Percentiles rank a stretch among this genome's conserved stretches.
Conservation (phyloP, 2,888 invertebrate species). For the Maniola hyperantus region DNA sequence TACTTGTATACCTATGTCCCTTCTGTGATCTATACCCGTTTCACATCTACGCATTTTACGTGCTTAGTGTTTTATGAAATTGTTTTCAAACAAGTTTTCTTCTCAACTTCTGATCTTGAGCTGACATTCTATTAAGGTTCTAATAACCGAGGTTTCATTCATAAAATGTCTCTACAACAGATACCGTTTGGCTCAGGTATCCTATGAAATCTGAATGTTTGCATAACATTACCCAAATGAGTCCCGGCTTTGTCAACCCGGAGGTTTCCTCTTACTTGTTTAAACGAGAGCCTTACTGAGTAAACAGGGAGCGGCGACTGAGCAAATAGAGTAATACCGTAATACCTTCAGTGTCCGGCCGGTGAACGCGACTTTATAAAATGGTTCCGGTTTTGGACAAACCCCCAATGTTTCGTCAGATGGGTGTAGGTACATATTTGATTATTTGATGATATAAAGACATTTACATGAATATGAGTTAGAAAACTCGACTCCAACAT, state of each 20-base stretch:
- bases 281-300: slow-evolving; percentile 71
- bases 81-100: no score
- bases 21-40: no score
- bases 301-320: slow-evolving; percentile 57
- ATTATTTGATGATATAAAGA: no score
- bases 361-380: slow-evolving; percentile 28
- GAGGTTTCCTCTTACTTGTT: slow-evolving; percentile 62
- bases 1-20: no score
- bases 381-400: slow-evolving; percentile 13
- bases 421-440: no score
- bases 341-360: slow-evolving; percentile 44
- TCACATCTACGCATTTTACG: no score
- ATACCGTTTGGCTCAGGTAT: not conserved
- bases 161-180: not conserved
- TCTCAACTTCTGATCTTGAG: no score
- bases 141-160: no score
- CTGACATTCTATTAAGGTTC: no score
- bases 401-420: not conserved
- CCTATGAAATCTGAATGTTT: slow-evolving; percentile 36
- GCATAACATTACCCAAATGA: slow-evolving; percentile 69
- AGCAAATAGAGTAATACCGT: slow-evolving; percentile 50
- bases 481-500: no score
- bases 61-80: no score
- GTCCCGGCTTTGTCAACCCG: slow-evolving; percentile 54
- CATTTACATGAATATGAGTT: not conserved